Conservation (phyloP, 2,113 vertebrate species). For the Saguinus midas region DNA sequence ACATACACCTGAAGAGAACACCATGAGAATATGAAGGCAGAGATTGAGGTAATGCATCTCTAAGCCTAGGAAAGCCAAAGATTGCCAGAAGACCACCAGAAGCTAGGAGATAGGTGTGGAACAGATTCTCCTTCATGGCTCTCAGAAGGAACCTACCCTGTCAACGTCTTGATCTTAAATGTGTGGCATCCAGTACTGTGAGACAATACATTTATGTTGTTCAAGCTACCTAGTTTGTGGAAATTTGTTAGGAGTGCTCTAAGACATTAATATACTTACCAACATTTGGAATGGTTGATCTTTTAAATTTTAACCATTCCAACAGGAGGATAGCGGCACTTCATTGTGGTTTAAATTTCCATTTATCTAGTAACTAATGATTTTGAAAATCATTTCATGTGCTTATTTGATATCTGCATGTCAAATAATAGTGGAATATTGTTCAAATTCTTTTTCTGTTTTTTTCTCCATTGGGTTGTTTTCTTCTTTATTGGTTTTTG, state of each 20-base stretch:
- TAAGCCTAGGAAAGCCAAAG: background rate
- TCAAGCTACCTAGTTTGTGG: background rate
- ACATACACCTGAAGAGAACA: background rate
- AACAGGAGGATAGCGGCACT: background rate
- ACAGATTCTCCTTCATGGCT: background rate
- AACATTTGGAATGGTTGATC: background rate
- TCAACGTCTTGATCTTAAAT: background rate
- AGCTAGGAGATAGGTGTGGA: background rate
- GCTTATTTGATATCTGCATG: background rate
- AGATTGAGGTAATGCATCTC: background rate
- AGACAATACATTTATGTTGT: background rate
- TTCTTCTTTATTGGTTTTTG: background rate
- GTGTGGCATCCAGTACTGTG: background rate
- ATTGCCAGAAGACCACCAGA: background rate
- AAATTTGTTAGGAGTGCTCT: background rate
- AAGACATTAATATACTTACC: background rate
- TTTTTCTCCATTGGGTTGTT: background rate
- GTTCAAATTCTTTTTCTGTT: background rate
- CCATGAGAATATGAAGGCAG: background rate
- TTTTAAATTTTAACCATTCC: background rate
- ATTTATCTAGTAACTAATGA: background rate
- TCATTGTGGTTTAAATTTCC: background rate
- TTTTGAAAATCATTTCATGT: background rate
- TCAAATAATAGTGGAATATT: background rate
- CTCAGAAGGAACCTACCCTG: background rate